Conservation (phyloP, 2,888 invertebrate species). For the Sinelater perroti region DNA sequence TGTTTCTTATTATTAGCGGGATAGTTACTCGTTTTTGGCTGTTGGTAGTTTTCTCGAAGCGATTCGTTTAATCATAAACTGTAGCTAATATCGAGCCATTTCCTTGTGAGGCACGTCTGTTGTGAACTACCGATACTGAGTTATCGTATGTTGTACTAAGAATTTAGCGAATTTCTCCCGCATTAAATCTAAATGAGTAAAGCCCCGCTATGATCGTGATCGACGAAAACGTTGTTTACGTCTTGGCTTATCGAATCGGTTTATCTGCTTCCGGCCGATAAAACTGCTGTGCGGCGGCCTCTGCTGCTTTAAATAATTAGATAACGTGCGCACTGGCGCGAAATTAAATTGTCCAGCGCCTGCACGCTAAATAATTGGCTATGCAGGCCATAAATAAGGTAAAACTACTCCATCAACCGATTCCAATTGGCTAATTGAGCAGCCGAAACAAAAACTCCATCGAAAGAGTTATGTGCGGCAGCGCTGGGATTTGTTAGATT, state of each 20-base stretch:
- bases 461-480: slow-evolving; percentile 37
- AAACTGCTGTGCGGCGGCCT: not conserved
- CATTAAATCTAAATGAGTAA: slow-evolving; percentile 18
- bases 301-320: slow-evolving; percentile 26
- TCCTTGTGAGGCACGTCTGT: slow-evolving; percentile 38
- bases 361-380: slow-evolving; percentile 32
- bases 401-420: slow-evolving; percentile 37
- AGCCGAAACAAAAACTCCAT: slow-evolving; percentile 36
- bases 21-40: slow-evolving; percentile 17
- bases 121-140: slow-evolving; percentile 38
- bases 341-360: slow-evolving; percentile 30
- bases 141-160: slow-evolving; percentile 33
- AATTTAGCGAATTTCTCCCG: slow-evolving; percentile 24
- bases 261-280: not conserved
- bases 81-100: slow-evolving; percentile 34
- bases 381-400: slow-evolving; percentile 33
- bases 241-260: slow-evolving; percentile 5
- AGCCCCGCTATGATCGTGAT: slow-evolving; percentile 3
- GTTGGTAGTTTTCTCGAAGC: slow-evolving; percentile 24
- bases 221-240: slow-evolving; percentile 9
- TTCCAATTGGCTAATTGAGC: slow-evolving; percentile 41
- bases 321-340: slow-evolving; percentile 14
- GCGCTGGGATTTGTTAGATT: slow-evolving; percentile 37
- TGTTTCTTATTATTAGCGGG: too few relatives aligned
- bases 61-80: slow-evolving; percentile 37